Conservation (phyloP, 2,888 invertebrate genomes). For the Odontomyia ornata region DNA sequence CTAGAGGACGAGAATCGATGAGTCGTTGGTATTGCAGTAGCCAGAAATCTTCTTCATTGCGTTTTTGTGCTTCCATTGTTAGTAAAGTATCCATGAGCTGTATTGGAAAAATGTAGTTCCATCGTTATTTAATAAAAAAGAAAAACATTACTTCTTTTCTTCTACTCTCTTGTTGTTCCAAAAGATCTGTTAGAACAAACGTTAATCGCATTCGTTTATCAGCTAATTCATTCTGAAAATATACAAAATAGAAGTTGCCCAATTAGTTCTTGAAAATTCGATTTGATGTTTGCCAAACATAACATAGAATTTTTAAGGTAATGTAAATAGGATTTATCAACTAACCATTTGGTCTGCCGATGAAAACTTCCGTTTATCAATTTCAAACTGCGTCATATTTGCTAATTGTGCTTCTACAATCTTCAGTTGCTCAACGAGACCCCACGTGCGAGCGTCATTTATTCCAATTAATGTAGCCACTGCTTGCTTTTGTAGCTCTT, state of each 20-base stretch:
- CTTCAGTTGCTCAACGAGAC: slow-evolving; percentile 77
- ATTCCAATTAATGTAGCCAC: slow-evolving; percentile 76
- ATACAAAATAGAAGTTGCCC: neutral
- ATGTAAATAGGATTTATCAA: too few species aligned
- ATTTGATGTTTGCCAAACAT: too few species aligned
- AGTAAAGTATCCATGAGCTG: slow-evolving; percentile 74
- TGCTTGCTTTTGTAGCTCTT: slow-evolving; percentile 76
- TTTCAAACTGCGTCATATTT: slow-evolving; percentile 75
- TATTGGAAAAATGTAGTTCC: slow-evolving; percentile 52
- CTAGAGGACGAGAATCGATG: slow-evolving; percentile 78
- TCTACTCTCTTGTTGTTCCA: slow-evolving; percentile 74
- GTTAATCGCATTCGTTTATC: slow-evolving; percentile 75
- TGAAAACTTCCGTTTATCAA: slow-evolving; percentile 74
- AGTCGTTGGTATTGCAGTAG: slow-evolving; percentile 83
- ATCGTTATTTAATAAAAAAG: neutral
- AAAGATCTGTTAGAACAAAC: slow-evolving; percentile 72
- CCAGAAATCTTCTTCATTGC: slow-evolving; percentile 72
- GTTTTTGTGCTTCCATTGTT: slow-evolving; percentile 74
- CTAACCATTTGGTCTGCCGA: slow-evolving; percentile 75
- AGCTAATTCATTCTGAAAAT: slow-evolving; percentile 70
- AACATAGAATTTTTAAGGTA: too few species aligned
- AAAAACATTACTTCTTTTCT: slow-evolving; percentile 58
- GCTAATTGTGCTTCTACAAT: slow-evolving; percentile 77
- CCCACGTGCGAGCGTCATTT: slow-evolving; percentile 79
- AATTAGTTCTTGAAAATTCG: too few species aligned